Evolutionary conservation across 2,888 invertebrate genomes (phyloP), one percentile per base, ranked within the genome.

Genomic region (Chalcis sispes): DNA sequence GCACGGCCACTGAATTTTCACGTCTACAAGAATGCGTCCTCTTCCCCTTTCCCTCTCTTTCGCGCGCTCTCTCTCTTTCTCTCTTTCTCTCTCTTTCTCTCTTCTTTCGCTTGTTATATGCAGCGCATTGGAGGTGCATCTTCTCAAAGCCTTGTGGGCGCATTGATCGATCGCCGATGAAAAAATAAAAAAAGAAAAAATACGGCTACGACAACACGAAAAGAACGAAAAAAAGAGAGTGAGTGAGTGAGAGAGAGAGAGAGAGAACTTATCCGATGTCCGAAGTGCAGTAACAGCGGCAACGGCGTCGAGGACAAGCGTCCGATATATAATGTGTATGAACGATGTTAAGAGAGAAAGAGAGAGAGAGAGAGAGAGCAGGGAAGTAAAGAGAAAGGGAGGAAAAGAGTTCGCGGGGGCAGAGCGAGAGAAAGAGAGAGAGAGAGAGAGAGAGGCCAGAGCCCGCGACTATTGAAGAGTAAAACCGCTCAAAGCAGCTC

Each of bases 401-500:
- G 81, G 77, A 72, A 75, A 79, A 79, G 79, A 48, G 32, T 52
- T 66, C 73, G 73, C 67, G 73, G 67, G 72, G 73, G 61, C 54
- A 54, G 52, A 23, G 29, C 58, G 59, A 72, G 56, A 23, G 29
- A 65, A 65, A 72, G 56, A 36, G 65, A 50, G 40, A 40, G 27
- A 15, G 8, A 61, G 81, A 77, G 71, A 75, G 79, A 80, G 78
- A 64, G 66, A 74, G 56, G 81, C 81, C 81, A 81, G 82, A 84
- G 65, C 83, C 83, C 86, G 83, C 85, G 85, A 83, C 85, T 84
- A 87, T 83, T 86, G 87, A 86, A 88, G 87, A 87, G 87, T 88
- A 83, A 87, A 88, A 88, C 85, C 85, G 86, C 86, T 88, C 88
- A 87, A 88, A 88, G 88, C 88, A 86, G 86, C 85, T 84, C 65